Conservation (phyloP, 2,888 invertebrate genomes). For the Stenolophus ochropezus region DNA sequence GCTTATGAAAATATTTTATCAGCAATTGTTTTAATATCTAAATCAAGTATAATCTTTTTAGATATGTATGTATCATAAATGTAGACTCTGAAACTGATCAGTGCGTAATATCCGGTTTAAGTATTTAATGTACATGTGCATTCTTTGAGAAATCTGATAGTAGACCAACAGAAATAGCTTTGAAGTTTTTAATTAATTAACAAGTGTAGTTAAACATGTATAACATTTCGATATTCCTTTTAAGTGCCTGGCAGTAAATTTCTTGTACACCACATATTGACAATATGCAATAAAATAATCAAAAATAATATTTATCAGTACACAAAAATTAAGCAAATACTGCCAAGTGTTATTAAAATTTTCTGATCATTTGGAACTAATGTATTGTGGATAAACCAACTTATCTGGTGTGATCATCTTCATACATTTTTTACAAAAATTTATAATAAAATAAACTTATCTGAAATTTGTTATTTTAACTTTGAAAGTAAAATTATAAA, state of each 20-base stretch:
- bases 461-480: slow-evolving; percentile 47
- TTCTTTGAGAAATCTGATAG: slow-evolving; percentile 10
- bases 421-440: slow-evolving; percentile 57
- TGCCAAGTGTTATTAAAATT: slow-evolving; percentile 56
- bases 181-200: not conserved
- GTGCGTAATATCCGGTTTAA: slow-evolving; percentile 7
- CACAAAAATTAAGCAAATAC: slow-evolving; percentile 43
- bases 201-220: slow-evolving; percentile 30
- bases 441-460: slow-evolving; percentile 52
- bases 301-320: slow-evolving; percentile 48
- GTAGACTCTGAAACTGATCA: slow-evolving; percentile 42
- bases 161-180: slow-evolving; percentile 4
- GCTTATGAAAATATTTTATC: not conserved
- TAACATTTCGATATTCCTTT: slow-evolving; percentile 53
- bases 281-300: slow-evolving; percentile 57
- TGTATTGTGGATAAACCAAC: slow-evolving; percentile 45
- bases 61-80: slow-evolving; percentile 41
- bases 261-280: slow-evolving; percentile 42
- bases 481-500: slow-evolving; percentile 53
- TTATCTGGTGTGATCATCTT: slow-evolving; percentile 50
- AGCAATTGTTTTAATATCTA: not conserved
- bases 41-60: slow-evolving; percentile 31
- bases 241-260: slow-evolving; percentile 57
- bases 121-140: slow-evolving; percentile 46
- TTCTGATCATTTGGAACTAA: slow-evolving; percentile 37